phyloP scores from a whole-genome alignment of 2,888 invertebrate genomes.

The Exocentrus adspersus region DNA sequence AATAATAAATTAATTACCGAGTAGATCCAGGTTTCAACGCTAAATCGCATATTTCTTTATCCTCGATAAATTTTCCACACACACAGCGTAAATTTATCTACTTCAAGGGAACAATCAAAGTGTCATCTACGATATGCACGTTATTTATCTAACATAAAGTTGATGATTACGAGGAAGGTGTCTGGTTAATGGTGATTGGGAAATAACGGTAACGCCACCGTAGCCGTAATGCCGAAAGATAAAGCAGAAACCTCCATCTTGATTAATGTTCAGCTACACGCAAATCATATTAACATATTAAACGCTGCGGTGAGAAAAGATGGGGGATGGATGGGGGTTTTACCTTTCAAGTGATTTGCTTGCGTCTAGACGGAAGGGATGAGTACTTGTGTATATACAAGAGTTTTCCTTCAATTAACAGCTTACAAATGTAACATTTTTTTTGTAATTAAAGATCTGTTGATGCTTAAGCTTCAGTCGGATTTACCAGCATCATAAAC shows the following conservation, averaged over 20 bases:
- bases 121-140: conserved; percentile 42
- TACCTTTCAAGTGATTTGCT: conserved; percentile 3
- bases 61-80: conserved; percentile 32
- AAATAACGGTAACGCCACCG: conserved; percentile 54
- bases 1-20: conserved; percentile 31
- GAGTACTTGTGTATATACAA: no score
- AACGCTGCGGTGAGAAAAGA: conserved; percentile 45
- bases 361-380: no score
- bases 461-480: no score
- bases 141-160: conserved; percentile 49
- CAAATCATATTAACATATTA: conserved; percentile 60
- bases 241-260: conserved; percentile 52
- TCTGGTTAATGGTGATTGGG: conserved; percentile 59
- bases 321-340: conserved; percentile 8
- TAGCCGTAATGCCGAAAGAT: conserved; percentile 51
- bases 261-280: conserved; percentile 58
- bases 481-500: no score
- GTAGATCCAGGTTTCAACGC: conserved; percentile 31
- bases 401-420: no score
- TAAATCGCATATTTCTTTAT: conserved; percentile 39
- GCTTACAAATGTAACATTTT: no score
- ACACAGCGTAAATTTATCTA: conserved; percentile 38
- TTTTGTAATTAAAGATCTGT: no score
- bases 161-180: conserved; percentile 55
- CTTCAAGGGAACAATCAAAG: conserved; percentile 42